These are phyloP conservation scores for Bufotes viridis DNA, from an alignment of 2,797 vertebrate species.

Conservation along the genomic window DNA sequence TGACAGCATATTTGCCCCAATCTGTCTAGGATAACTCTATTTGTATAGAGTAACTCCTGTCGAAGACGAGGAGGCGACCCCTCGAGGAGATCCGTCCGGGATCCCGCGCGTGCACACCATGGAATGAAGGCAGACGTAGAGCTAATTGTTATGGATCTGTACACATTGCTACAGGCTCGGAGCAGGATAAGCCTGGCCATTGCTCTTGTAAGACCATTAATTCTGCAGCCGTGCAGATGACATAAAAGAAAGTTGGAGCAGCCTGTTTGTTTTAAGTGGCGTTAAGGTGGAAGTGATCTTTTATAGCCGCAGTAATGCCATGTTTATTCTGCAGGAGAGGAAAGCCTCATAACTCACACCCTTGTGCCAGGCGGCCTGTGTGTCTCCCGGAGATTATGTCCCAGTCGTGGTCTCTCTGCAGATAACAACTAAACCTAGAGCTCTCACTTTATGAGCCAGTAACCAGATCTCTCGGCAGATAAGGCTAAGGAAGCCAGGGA, in stretches of 20 bases:
- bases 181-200: slow-evolving; percentile 25
- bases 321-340: slow-evolving; percentile 50
- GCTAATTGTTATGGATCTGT: slow-evolving; percentile 59
- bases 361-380: slow-evolving; percentile 53
- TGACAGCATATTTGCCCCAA: no score
- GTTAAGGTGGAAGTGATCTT: slow-evolving; percentile 51
- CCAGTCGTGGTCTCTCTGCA: slow-evolving; percentile 46
- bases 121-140: slow-evolving; percentile 17
- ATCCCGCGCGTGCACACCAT: slow-evolving; percentile 5
- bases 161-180: slow-evolving; percentile 32
- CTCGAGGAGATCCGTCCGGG: not conserved
- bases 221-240: slow-evolving; percentile 34
- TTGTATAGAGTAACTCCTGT: not conserved
- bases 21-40: no score
- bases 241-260: slow-evolving; percentile 38
- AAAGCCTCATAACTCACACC: slow-evolving; percentile 56
- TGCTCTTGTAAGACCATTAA: slow-evolving; percentile 55
- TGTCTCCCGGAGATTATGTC: slow-evolving; percentile 50
- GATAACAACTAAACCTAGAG: slow-evolving; percentile 54
- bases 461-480: slow-evolving; percentile 54
- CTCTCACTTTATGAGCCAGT: slow-evolving; percentile 53
- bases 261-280: slow-evolving; percentile 44
- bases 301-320: slow-evolving; percentile 42
- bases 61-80: no score
- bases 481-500: slow-evolving; percentile 18